These are phyloP conservation scores for Colistium nudipinnis DNA, from an alignment of 2,113 vertebrate genomes.

Conservation along the genomic window DNA sequence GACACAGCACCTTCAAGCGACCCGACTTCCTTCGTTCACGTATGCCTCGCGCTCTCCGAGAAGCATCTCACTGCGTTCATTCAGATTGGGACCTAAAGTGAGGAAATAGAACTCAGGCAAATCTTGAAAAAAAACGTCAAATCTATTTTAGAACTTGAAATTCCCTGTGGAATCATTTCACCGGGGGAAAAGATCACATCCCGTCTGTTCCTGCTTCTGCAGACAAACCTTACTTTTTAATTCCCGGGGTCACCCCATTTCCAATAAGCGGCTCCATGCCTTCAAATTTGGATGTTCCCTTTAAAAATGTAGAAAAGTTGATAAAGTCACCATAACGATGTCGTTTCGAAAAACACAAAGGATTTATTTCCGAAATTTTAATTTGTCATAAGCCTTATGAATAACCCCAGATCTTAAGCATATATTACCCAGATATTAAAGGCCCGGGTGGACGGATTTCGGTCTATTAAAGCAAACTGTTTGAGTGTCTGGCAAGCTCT, in stretches of 20 bases:
- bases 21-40: not conserved
- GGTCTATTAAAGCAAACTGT: not conserved
- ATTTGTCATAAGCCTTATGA: too few relatives aligned
- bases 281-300: not conserved
- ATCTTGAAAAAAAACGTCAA: too few relatives aligned
- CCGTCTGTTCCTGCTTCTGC: not conserved
- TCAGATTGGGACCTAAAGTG: not conserved
- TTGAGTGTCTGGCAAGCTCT: not conserved
- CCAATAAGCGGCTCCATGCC: not conserved
- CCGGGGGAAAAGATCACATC: not conserved
- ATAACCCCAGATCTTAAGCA: too few relatives aligned
- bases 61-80: not conserved
- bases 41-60: not conserved
- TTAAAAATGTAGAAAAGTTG: not conserved
- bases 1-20: not conserved
- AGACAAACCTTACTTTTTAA: not conserved
- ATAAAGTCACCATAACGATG: not conserved
- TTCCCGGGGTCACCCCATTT: slow-evolving; percentile 50
- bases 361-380: too few relatives aligned
- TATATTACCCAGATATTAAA: too few relatives aligned
- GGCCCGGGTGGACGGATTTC: too few relatives aligned
- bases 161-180: too few relatives aligned
- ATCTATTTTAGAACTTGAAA: too few relatives aligned
- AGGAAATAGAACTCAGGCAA: not conserved
- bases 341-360: too few relatives aligned